phyloP scores from a whole-genome alignment of 2,888 invertebrate genomes.

The Hirtodrosophila alboralis region DNA sequence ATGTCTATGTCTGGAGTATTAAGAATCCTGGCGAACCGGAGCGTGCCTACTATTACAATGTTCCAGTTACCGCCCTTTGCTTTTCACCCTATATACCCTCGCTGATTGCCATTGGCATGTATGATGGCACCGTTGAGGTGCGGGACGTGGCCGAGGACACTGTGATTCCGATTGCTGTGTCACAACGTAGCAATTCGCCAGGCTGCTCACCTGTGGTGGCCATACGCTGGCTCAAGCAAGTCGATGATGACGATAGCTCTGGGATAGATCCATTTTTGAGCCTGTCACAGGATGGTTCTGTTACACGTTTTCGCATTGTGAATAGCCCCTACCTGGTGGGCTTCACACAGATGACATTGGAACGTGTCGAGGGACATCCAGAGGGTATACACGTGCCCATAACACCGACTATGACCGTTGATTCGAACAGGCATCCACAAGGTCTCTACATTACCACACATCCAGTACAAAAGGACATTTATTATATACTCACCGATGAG shows the following conservation, averaged over 20 bases:
- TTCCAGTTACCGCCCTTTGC: conserved; percentile 88
- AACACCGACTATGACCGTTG: conserved; percentile 50
- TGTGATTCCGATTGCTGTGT: conserved; percentile 85
- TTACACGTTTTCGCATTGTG: conserved; percentile 86
- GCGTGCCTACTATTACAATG: conserved; percentile 87
- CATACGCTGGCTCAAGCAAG: conserved; percentile 86
- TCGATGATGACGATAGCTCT: conserved; percentile 30
- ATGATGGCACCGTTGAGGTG: conserved; percentile 89
- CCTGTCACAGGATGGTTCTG: conserved; percentile 87
- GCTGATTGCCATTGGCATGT: conserved; percentile 90
- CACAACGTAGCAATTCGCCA: conserved; percentile 86
- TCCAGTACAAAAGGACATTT: conserved; percentile 87
- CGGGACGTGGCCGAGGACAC: conserved; percentile 87
- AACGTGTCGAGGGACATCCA: conserved; percentile 88
- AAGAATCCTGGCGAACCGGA: conserved; percentile 92
- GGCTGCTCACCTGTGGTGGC: conserved; percentile 89
- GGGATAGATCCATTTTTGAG: conserved; percentile 87
- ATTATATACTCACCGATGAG: conserved; percentile 93
- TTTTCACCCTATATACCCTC: conserved; percentile 89
- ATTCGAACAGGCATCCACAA: conserved; percentile 87
- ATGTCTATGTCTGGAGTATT: conserved; percentile 91
- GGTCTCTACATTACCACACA: conserved; percentile 88
- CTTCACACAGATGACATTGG: conserved; percentile 88
- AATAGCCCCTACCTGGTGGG: conserved; percentile 87
- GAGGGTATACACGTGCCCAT: conserved; percentile 85